Evolutionary conservation across 1,140 invertebrate genomes (phyloP), one percentile per base, ranked within the genome.

Genomic region (Hylyphantes graminicola): DNA sequence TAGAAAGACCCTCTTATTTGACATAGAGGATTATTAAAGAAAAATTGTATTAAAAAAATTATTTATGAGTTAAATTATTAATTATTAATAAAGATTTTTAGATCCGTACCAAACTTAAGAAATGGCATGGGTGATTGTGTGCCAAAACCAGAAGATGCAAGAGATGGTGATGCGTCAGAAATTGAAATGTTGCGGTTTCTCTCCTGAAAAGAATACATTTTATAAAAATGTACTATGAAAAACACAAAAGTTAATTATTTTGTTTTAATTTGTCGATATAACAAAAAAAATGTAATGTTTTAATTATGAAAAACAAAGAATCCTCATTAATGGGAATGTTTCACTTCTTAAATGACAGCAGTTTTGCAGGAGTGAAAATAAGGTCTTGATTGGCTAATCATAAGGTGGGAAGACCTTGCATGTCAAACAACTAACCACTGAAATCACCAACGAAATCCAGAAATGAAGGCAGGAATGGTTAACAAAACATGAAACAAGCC

Each of bases 81-180:
- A 64, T 17, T n/a, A n/a, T 35, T 35, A 35, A 35, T 35, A 10
- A 10, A 17, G 8, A 65, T 8, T 1, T 17, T 17, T 35, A 15
- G 9, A 51, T 12, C 13, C n/a, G 72, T 54, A 81, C 79, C 79
- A 73, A 81, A 81, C 61, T 81, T 81, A 19, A 81, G n/a, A 35
- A 73, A 81, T 17, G 67, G 57, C 13, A 21, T 64, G 21, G 74
- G 55, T 19, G 59, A 50, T 21, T 51, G 48, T 67, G 65, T 64
- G 19, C 76, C 50, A 6, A 65, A 64, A 10, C 61, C 76, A 54
- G 76, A 51, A 55, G 76, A 78, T 67, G 76, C 65, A 21, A 51
- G 10, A 54, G 76, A 78, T 48, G 19, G 76, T 13, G 76, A 78
- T 15, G 55, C n/a, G 7, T 78, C 76, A 53, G 63, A 78, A 21